Base-by-base conservation (phyloP, 2,888 invertebrate genomes). In the Conops quadrifasciatus region DNA sequence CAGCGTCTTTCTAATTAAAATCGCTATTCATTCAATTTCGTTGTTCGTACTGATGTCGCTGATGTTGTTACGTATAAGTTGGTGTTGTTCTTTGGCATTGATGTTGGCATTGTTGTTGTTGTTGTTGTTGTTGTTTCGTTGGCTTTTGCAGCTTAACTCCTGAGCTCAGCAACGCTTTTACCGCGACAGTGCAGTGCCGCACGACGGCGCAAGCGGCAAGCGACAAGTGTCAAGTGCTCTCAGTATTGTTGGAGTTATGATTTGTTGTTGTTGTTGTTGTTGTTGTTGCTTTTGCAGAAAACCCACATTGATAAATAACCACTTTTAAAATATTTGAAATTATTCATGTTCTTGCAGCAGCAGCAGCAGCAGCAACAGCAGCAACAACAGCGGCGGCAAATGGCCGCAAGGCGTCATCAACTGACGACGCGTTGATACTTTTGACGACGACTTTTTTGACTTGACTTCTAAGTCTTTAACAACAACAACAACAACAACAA, bases 311-410 rank as follows among this genome's bases (percentile, higher is more conserved):
- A 64, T 70, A 64, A 70, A 49, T 28, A 56, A 56, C 36, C 53
- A 49, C 62, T 62, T 69, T 69, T 69, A 63, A 69, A 53, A 69
- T 69, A 63, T 56, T 62, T 69, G 53, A 69, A 43, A 69, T 69
- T 51, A 26, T 60, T 69, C n/a, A n/a, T n/a, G n/a, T n/a, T n/a
- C n/a, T n/a, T n/a, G n/a, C n/a, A n/a, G n/a, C n/a, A n/a, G n/a
- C n/a, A 45, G 28, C 67, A 67, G 16, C 24, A 21, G 19, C 26
- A 59, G 47, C 24, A 45, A 45, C 15, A 16, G n/a, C 59, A 59
- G 59, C 59, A 30, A 59, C 26, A 59, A 30, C 26, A 53, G 21
- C 19, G 24, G 21, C 21, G 26, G n/a, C n/a, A n/a, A n/a, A n/a
- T n/a, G n/a, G n/a, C n/a, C n/a, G n/a, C n/a, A n/a, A n/a, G n/a